A percentile compares a stretch with the other conserved stretches of the same genome.
These are phyloP conservation scores for Miniopterus natalensis DNA, from an alignment of 2,113 vertebrate genomes.

Conservation along the genomic window DNA sequence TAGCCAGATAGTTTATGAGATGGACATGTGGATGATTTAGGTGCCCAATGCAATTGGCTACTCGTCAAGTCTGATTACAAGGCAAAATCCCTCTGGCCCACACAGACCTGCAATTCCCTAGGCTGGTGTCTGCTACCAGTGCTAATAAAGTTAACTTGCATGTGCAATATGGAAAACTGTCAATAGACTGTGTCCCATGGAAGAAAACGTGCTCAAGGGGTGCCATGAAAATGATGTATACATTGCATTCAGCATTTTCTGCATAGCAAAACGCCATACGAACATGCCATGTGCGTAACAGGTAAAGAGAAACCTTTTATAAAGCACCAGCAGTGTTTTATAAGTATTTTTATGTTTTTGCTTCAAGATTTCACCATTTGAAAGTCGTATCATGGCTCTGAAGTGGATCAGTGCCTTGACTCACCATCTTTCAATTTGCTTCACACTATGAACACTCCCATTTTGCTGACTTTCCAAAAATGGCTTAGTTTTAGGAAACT, in stretches of 20 bases:
- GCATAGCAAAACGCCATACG: not conserved
- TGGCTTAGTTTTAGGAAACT: not conserved
- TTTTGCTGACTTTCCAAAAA: not conserved
- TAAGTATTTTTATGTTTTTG: conserved; percentile 43
- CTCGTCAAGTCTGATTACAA: not conserved
- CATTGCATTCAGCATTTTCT: conserved; percentile 49
- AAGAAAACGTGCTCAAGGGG: conserved; percentile 20
- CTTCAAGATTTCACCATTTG: not conserved
- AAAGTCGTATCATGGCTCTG: not conserved
- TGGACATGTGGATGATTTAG: not conserved
- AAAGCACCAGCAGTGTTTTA: conserved; percentile 55
- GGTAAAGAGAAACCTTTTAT: conserved; percentile 25
- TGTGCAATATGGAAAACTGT: conserved; percentile 71
- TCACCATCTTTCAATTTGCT: not conserved
- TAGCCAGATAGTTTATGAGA: conserved; percentile 52
- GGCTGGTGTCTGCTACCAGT: conserved; percentile 32
- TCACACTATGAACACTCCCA: not conserved
- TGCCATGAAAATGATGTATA: not conserved
- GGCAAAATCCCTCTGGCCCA: not conserved
- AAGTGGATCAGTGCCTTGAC: not conserved
- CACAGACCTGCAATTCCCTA: not conserved
- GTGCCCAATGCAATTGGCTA: not conserved
- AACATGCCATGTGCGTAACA: conserved; percentile 31
- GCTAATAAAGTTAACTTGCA: conserved; percentile 57
- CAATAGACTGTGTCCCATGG: conserved; percentile 58